Conservation (phyloP, 2,888 invertebrate species). For the Drosophila mimetica region DNA sequence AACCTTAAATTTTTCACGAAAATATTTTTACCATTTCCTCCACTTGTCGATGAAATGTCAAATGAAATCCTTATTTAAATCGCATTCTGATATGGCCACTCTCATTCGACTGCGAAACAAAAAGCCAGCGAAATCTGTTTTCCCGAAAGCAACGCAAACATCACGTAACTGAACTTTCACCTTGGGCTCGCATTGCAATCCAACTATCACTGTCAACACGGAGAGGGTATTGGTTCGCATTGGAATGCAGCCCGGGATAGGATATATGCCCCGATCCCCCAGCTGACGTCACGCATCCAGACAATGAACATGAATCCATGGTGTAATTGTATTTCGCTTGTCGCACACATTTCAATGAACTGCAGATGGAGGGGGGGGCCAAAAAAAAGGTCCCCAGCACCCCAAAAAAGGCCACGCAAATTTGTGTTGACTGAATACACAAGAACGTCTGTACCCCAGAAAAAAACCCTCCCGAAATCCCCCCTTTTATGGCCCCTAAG, state of each 20-base stretch:
- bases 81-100: background rate
- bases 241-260: constrained; percentile 30
- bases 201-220: constrained; percentile 39
- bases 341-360: constrained; percentile 67
- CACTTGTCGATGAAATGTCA: background rate
- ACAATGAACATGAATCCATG: constrained; percentile 65
- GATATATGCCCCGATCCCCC: constrained; percentile 29
- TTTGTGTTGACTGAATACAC: constrained; percentile 56
- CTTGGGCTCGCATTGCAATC: constrained; percentile 53
- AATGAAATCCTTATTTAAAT: background rate
- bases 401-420: constrained; percentile 12
- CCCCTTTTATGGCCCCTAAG: constrained; percentile 21
- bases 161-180: constrained; percentile 72
- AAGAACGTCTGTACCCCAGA: constrained; percentile 26
- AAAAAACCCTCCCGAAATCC: background rate
- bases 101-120: constrained; percentile 1
- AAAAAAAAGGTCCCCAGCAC: constrained; percentile 5
- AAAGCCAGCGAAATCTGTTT: constrained; percentile 20
- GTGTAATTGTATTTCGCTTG: constrained; percentile 64
- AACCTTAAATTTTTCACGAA: background rate
- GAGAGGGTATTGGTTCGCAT: constrained; percentile 24
- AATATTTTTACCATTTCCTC: background rate
- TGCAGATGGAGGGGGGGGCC: constrained; percentile 47
- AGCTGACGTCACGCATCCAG: constrained; percentile 48
- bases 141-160: constrained; percentile 36